phyloP scores from a whole-genome alignment of 2,888 invertebrate species.

The Scaptodrosophila latifasciaeformis region DNA sequence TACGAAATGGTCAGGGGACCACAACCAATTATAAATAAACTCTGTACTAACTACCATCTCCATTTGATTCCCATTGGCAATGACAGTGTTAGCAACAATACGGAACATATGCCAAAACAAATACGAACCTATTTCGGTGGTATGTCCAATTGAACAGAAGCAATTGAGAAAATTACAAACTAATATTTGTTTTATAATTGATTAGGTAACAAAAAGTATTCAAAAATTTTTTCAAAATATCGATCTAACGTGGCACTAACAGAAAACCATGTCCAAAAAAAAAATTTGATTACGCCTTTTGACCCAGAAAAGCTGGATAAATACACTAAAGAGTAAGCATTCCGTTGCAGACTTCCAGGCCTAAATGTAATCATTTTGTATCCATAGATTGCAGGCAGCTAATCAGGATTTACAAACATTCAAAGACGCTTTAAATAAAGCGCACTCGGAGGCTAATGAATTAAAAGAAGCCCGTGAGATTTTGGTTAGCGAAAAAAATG shows the following conservation, averaged over 20 bases:
- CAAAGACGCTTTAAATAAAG: no score
- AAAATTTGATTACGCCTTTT: conserved; percentile 78
- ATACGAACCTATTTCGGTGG: conserved; percentile 81
- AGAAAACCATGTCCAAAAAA: conserved; percentile 77
- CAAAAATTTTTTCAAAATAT: conserved; percentile 80
- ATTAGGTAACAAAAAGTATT: conserved; percentile 78
- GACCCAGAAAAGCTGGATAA: conserved; percentile 77
- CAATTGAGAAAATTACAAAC: conserved; percentile 1
- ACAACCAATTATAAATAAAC: conserved; percentile 80
- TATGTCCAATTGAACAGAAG: conserved; percentile 75
- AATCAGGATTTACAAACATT: no score
- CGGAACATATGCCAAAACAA: conserved; percentile 78
- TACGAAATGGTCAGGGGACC: conserved; percentile 83
- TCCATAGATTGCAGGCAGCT: no score
- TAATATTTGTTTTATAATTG: not conserved
- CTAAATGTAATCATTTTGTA: no score
- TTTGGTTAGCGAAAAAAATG: conserved; percentile 38
- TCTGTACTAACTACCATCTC: conserved; percentile 80
- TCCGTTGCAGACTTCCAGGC: no score
- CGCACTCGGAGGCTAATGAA: no score
- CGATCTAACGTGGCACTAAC: conserved; percentile 79
- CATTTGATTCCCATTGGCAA: conserved; percentile 85
- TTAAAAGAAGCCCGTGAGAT: no score
- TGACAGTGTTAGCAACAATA: conserved; percentile 78
- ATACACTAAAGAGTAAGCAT: conserved; percentile 1